A percentile compares a stretch with the other conserved stretches of the same genome.
phyloP scores from a whole-genome alignment of 2,113 vertebrate genomes.

The Pyrgilauda ruficollis region DNA sequence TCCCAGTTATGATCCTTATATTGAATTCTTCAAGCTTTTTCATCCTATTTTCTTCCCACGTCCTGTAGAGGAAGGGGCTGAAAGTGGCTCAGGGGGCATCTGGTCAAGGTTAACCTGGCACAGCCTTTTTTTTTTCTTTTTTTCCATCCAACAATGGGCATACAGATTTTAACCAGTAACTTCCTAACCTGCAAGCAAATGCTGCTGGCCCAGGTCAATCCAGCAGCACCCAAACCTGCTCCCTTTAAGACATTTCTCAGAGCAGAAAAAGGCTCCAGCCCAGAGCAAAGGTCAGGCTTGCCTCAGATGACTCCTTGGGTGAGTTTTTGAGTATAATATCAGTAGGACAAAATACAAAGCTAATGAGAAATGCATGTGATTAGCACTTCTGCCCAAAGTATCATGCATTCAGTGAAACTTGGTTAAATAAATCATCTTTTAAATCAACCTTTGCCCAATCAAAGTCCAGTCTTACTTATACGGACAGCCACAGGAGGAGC shows the following conservation, averaged over 20 bases:
- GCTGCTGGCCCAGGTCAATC: background rate
- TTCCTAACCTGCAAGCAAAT: background rate
- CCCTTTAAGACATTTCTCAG: background rate
- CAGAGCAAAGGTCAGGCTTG: constrained; percentile 22
- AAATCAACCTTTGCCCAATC: constrained; percentile 87
- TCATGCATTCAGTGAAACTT: constrained; percentile 47
- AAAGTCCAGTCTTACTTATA: constrained; percentile 80
- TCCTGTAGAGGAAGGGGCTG: background rate
- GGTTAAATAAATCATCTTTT: constrained; percentile 96
- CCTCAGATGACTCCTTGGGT: background rate
- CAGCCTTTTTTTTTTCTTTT: background rate
- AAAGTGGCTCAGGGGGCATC: background rate
- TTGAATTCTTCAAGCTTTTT: background rate
- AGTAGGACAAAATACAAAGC: background rate
- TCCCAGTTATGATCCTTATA: background rate
- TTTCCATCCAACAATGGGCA: background rate
- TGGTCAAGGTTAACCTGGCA: background rate
- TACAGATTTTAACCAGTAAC: background rate
- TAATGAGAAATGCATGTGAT: background rate
- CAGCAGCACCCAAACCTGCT: background rate
- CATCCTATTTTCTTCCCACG: background rate
- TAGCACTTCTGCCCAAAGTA: constrained; percentile 4
- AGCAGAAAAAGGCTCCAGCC: background rate
- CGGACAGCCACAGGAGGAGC: constrained; percentile 49
- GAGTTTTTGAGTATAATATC: background rate